These are phyloP conservation scores for Morpho deidamia DNA, from an alignment of 2,888 invertebrate genomes.

Conservation along the genomic window DNA sequence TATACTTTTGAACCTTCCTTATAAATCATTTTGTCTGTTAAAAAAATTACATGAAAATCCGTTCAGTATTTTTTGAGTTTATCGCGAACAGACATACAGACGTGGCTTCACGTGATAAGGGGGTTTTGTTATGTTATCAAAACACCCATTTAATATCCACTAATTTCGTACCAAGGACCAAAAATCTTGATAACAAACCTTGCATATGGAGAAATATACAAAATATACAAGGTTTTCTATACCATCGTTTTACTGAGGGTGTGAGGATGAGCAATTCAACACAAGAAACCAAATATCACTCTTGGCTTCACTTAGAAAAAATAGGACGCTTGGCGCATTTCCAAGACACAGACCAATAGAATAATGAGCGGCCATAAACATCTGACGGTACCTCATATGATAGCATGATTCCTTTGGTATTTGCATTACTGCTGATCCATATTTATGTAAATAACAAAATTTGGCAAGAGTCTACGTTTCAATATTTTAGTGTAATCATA, in stretches of 20 bases:
- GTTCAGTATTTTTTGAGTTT: no score
- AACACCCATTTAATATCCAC: no score
- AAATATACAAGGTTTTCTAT: no score
- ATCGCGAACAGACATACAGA: no score
- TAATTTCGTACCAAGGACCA: no score
- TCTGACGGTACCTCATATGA: slow-evolving; percentile 2
- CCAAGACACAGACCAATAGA: slow-evolving; percentile 19
- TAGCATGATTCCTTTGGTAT: slow-evolving; percentile 3
- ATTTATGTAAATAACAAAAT: slow-evolving; percentile 1
- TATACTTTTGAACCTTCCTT: no score
- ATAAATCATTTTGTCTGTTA: no score
- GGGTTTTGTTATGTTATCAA: no score
- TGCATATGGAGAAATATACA: no score
- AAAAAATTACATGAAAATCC: no score
- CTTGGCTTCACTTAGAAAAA: slow-evolving; percentile 19
- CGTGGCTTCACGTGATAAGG: no score
- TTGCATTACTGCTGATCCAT: slow-evolving; percentile 5
- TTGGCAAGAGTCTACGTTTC: not conserved
- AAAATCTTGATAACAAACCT: no score
- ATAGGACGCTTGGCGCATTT: slow-evolving; percentile 21
- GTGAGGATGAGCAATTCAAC: not conserved
- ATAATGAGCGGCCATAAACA: slow-evolving; percentile 19
- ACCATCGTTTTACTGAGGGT: not conserved
- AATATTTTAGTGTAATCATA: not conserved
- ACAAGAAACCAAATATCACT: slow-evolving; percentile 12